These are phyloP conservation scores for Acrobasis consociella DNA, from an alignment of 2,888 invertebrate species.

Conservation along the genomic window DNA sequence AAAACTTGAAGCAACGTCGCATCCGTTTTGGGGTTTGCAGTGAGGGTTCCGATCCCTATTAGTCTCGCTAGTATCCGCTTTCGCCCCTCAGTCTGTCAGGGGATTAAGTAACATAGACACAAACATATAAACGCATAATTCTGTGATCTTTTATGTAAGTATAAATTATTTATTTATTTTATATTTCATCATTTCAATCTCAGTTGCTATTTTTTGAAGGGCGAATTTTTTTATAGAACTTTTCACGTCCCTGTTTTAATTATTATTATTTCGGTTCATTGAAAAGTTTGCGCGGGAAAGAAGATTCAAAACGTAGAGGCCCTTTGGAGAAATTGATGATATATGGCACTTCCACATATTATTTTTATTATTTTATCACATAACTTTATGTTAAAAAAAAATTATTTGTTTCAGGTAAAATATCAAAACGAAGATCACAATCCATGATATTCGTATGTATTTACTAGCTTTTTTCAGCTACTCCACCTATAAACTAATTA, in stretches of 20 bases:
- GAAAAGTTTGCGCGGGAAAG: no score
- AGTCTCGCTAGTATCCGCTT: conserved; percentile 20
- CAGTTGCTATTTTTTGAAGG: no score
- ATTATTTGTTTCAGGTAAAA: neutral
- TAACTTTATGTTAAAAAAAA: neutral
- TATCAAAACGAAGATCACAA: neutral
- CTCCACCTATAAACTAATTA: no score
- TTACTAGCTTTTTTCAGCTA: no score
- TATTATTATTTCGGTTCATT: no score
- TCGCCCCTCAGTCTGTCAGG: conserved; percentile 11
- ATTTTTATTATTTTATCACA: neutral
- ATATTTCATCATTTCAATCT: no score
- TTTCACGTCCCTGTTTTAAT: no score
- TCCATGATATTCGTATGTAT: no score
- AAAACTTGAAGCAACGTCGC: neutral
- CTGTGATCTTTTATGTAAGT: neutral
- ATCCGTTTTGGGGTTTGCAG: neutral
- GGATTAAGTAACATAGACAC: conserved; percentile 9
- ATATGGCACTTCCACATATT: no score
- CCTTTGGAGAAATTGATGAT: no score
- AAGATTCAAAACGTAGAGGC: no score
- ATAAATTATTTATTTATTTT: neutral
- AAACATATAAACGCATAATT: neutral
- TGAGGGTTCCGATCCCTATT: conserved; percentile 15
- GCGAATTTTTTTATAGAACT: no score